Percentiles rank a stretch among this genome's conserved stretches.
phyloP scores from a whole-genome alignment of 1,140 invertebrate genomes.

The Cryptotermes secundus region DNA sequence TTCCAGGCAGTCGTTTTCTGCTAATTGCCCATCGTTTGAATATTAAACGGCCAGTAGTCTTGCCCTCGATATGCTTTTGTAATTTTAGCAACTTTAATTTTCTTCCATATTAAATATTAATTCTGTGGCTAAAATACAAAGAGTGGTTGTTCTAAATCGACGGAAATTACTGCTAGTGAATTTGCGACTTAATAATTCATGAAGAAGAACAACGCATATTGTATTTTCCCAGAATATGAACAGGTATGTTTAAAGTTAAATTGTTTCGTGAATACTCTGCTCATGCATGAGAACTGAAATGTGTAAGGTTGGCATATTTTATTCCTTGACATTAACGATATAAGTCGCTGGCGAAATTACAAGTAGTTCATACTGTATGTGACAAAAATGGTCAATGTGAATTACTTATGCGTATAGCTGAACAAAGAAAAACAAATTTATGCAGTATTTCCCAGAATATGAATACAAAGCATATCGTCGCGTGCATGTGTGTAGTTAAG shows the following conservation, averaged over 20 bases:
- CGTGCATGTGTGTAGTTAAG: neutral
- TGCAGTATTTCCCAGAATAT: neutral
- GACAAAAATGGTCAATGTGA: slow-evolving; percentile 4
- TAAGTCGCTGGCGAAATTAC: neutral
- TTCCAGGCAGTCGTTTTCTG: no score
- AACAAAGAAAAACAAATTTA: neutral
- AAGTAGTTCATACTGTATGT: neutral
- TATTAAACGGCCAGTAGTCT: no score
- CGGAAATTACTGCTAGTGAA: neutral
- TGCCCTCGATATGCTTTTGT: slow-evolving; percentile 3
- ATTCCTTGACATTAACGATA: slow-evolving; percentile 3
- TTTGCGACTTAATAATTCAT: neutral
- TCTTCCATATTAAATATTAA: neutral
- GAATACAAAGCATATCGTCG: slow-evolving; percentile 1
- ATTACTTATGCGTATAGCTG: neutral
- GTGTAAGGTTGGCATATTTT: slow-evolving; percentile 7
- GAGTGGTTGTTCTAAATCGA: neutral
- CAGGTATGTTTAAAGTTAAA: slow-evolving; percentile 15
- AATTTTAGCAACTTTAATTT: slow-evolving; percentile 19
- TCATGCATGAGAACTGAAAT: slow-evolving; percentile 10
- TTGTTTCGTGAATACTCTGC: slow-evolving; percentile 4
- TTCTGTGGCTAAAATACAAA: slow-evolving; percentile 17
- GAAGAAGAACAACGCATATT: slow-evolving; percentile 10
- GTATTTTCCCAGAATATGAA: slow-evolving; percentile 19
- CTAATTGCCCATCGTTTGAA: no score